A percentile compares a stretch with the other conserved stretches of the same genome.
phyloP scores from a whole-genome alignment of 2,888 invertebrate genomes.

The Drosophila mercatorum region DNA sequence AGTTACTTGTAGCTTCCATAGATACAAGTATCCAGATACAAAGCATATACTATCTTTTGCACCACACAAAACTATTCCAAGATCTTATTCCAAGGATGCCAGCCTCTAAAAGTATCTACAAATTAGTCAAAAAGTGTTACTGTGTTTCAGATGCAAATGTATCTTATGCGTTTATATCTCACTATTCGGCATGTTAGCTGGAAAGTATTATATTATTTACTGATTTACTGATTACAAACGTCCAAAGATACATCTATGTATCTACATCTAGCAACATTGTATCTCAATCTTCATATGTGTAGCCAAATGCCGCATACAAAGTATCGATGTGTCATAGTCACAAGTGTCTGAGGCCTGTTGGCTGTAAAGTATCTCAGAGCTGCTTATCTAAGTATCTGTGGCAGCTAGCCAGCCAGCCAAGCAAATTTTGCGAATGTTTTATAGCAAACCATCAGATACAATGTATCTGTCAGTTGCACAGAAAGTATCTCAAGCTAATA shows the following conservation, averaged over 20 bases:
- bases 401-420: background rate
- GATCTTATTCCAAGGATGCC: background rate
- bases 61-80: too few relatives aligned
- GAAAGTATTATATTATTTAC: too few relatives aligned
- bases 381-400: constrained; percentile 2
- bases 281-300: too few relatives aligned
- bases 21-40: too few relatives aligned
- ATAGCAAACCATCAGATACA: background rate
- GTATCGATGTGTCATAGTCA: background rate
- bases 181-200: too few relatives aligned
- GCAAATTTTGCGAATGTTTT: background rate
- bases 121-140: background rate
- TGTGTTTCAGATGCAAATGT: background rate
- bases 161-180: background rate
- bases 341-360: background rate
- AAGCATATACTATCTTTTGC: too few relatives aligned
- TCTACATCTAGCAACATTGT: background rate
- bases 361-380: constrained; percentile 1
- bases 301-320: background rate
- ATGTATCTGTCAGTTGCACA: background rate
- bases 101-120: background rate
- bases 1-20: too few relatives aligned
- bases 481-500: background rate
- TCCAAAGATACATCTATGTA: background rate
- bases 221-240: too few relatives aligned